These are phyloP conservation scores for Acanthaster planci DNA, from an alignment of 35 echinoderm and acorn worm species.

Conservation along the genomic window DNA sequence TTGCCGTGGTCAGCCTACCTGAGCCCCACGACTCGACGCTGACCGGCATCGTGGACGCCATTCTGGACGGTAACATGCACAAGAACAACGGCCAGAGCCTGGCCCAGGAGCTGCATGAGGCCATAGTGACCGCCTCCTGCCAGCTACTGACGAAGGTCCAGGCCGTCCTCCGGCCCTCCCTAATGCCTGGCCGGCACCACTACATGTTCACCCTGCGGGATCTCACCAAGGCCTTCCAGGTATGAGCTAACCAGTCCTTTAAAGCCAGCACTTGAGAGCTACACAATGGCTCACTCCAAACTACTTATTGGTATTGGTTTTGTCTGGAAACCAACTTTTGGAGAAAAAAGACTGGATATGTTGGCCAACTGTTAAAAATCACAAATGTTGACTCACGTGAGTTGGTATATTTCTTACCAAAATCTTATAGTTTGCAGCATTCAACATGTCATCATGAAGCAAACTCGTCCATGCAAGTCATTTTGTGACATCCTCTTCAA, in stretches of 20 bases:
- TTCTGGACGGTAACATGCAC: conserved; percentile 97
- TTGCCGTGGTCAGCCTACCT: conserved; percentile 83
- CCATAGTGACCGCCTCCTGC: conserved; percentile 94
- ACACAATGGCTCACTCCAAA: no score
- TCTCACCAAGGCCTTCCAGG: conserved; percentile 95
- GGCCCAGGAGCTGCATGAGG: conserved; percentile 93
- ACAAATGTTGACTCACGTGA: no score
- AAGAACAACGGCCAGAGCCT: conserved; percentile 84
- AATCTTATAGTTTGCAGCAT: not conserved
- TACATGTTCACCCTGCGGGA: conserved; percentile 97
- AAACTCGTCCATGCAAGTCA: not conserved
- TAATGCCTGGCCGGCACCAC: conserved; percentile 74
- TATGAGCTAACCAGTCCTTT: not conserved
- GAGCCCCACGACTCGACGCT: conserved; percentile 78
- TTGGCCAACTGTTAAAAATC: no score
- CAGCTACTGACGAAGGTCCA: conserved; percentile 91
- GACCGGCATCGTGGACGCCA: conserved; percentile 71
- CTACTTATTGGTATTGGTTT: no score
- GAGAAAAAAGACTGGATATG: no score
- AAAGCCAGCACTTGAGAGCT: no score
- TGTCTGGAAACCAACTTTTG: no score
- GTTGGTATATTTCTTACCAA: not conserved
- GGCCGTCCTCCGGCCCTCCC: conserved; percentile 85
- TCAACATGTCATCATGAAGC: not conserved
- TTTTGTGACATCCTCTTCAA: no score